Conservation (phyloP, 2,797 vertebrate species). For the Eurystomus glaucurus region DNA sequence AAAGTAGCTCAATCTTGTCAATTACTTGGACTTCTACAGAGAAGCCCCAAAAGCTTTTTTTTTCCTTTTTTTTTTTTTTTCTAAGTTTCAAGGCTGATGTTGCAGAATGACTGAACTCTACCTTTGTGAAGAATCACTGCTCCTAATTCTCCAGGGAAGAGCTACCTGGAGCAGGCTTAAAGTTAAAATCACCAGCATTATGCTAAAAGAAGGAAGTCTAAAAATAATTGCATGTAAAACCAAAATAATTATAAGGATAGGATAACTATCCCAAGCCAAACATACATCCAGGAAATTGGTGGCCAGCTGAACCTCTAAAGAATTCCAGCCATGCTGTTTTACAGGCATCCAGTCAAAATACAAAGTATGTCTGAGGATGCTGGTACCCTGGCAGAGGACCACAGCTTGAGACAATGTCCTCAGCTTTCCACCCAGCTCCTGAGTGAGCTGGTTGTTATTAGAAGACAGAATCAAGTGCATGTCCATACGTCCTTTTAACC, state of each 20-base stretch:
- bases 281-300: conserved; percentile 2
- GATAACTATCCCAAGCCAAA: conserved; percentile 13
- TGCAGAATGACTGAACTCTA: not conserved
- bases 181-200: not conserved
- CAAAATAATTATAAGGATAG: conserved; percentile 44
- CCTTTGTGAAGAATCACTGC: not conserved
- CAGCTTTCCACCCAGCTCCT: not conserved
- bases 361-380: not conserved
- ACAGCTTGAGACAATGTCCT: not conserved
- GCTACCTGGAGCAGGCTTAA: not conserved
- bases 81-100: not conserved
- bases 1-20: not conserved
- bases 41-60: not conserved
- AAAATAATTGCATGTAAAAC: conserved; percentile 1
- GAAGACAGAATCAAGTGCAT: not conserved
- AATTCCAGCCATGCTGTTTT: conserved; percentile 52
- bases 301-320: not conserved
- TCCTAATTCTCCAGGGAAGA: not conserved
- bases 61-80: not conserved
- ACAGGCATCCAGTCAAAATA: not conserved
- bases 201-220: not conserved
- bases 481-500: not conserved
- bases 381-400: not conserved
- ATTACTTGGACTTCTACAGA: not conserved
- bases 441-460: rapidly evolving